Conservation (phyloP, 1,140 invertebrate genomes). For the Tetragonula clypearis region DNA sequence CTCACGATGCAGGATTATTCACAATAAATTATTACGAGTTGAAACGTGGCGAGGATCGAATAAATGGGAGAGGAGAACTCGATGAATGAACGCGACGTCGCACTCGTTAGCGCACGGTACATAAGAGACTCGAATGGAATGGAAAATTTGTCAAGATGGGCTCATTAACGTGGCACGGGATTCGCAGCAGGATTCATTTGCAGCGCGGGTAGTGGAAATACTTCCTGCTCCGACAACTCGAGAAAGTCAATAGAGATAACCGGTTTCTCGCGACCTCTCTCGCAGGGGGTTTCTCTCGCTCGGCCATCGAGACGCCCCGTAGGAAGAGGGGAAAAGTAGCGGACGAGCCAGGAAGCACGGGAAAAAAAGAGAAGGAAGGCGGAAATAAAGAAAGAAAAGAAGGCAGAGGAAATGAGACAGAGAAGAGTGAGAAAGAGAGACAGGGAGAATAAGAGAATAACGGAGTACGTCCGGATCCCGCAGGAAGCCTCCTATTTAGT, state of each 20-base stretch:
- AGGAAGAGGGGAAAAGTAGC: neutral
- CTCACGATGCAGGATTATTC: neutral
- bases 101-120: neutral
- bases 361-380: neutral
- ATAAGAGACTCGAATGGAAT: neutral
- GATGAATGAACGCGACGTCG: neutral
- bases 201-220: neutral
- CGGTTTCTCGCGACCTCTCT: neutral
- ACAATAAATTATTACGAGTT: neutral
- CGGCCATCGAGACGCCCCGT: neutral
- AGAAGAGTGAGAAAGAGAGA: neutral
- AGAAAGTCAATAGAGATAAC: neutral
- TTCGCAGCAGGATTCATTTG: too few relatives aligned
- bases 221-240: neutral
- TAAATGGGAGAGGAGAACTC: neutral
- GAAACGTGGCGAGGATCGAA: neutral
- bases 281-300: neutral
- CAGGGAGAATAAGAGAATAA: conserved; percentile 27
- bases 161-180: conserved; percentile 10
- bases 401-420: too few relatives aligned
- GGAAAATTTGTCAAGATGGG: neutral
- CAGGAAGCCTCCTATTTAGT: conserved; percentile 53
- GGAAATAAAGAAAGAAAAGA: neutral
- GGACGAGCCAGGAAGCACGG: neutral
- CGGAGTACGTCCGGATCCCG: conserved; percentile 28